Evolutionary conservation across 1,140 invertebrate genomes (phyloP), one percentile per base, ranked within the genome.

Genomic region (Lycorma delicatula): DNA sequence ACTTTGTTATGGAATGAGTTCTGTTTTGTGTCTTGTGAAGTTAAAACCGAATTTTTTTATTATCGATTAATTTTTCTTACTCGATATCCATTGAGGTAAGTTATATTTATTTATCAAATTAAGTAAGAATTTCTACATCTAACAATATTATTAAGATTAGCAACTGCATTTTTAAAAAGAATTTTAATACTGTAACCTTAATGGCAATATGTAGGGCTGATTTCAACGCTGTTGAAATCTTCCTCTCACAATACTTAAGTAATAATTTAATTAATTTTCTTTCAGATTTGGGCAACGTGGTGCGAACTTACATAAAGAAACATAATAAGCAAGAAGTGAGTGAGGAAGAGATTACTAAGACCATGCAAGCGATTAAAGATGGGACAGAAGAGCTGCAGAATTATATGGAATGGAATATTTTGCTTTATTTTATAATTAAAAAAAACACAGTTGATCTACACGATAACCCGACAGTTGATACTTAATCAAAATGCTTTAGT

Each of bases 371-470:
- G 13, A n/a, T n/a, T n/a, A n/a, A n/a, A n/a, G 36, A 38, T 27
- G 36, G 18, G 29, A 29, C 11, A 25, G 51, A 38, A 25, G 18
- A 54, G 51, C 51, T 22, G 29, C 27, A 54, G 31, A 54, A 20
- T 26, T 54, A 36, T 23, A 36, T 54, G 51, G 51, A 38, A 54
- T 54, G n/a, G n/a, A n/a, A 27, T 54, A 54, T 54, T 54, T n/a
- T 20, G 51, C 51, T 22, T 25, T 34, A 54, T 54, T 54, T 2
- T 54, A 54, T 36, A 34, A 20, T 41, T 20, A 23, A n/a, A 34
- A 28, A 54, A 13, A n/a, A n/a, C n/a, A n/a, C n/a, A n/a, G n/a
- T 16, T n/a, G 20, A n/a, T 16, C n/a, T 41, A 16, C n/a, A 41
- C 38, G 20, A 41, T n/a, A n/a, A n/a, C n/a, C n/a, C n/a, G n/a